Base-by-base conservation (phyloP, 2,113 vertebrate species). In the Anthoscopus minutus region DNA sequence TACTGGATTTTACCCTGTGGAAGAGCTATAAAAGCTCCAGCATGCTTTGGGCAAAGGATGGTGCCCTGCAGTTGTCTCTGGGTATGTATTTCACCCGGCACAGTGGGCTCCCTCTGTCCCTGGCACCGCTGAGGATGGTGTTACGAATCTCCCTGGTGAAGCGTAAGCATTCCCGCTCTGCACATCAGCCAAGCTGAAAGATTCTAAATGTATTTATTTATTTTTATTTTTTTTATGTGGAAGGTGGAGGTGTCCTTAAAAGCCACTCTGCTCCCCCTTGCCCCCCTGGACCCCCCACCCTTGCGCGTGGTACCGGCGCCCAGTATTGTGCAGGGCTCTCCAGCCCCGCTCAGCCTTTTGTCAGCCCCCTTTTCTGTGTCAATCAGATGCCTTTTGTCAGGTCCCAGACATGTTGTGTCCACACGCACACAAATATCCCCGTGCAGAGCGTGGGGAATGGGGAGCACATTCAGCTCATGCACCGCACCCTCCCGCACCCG, bases 321-420 rank as follows among this genome's bases (percentile, higher is more conserved):
- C 81, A 27, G 74, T 56, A 83, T 96, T 95, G 94, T 95, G 92
- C 78, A 9, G 65, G 17, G 79, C 94, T 71, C 96, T 85, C 88
- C 86, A 89, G 88, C 85, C 89, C 89, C 11, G 67, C 93, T 92
- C 20, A 85, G 94, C 93, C 95, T 96, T 95, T 95, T 94, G 93
- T 95, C 96, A 88, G 95, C 92, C 88, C 92, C 92, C 91, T 96
- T 96, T 96, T 95, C 96, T 94, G 80, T 86, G 94, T 95, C 95
- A 93, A 95, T 95, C 95, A 93, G 76, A 15, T 62, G 86, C 71
- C 94, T 93, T 96, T 96, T 96, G 94, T 96, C 94, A 9, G 67
- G 47, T 53, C 92, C 88, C 94, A 94, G 95, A 95, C 96, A 86
- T 93, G 94, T 96, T 96, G 96, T 95, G 92, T 93, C 94, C 91